Percentiles rank a stretch among this genome's conserved stretches.
These are phyloP conservation scores for Anguilla japonica DNA, from an alignment of 2,113 vertebrate species.

Conservation along the genomic window DNA sequence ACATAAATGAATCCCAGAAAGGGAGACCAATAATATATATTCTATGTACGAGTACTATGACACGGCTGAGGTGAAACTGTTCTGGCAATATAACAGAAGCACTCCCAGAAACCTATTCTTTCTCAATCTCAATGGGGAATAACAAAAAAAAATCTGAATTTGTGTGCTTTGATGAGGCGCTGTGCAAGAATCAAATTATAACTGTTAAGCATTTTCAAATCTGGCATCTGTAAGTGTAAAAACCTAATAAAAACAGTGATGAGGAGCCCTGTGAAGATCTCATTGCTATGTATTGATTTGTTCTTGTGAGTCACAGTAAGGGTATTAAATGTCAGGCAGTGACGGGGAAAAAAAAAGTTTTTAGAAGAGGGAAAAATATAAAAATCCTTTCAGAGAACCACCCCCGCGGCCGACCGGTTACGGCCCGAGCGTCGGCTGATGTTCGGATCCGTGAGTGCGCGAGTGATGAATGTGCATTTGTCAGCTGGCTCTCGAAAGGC, in stretches of 20 bases:
- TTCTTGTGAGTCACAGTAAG: not conserved
- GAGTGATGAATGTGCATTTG: not conserved
- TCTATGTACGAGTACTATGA: not conserved
- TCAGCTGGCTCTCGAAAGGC: not conserved
- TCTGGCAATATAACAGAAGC: not conserved
- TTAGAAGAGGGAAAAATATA: not conserved
- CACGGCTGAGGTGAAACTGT: not conserved
- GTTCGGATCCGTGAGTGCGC: not conserved
- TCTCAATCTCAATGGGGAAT: not conserved
- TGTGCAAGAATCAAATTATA: constrained; percentile 39
- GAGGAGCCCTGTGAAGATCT: constrained; percentile 43
- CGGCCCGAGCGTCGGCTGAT: not conserved
- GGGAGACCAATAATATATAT: not conserved
- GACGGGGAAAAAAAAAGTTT: not conserved
- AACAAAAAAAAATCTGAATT: not conserved
- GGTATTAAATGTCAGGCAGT: constrained; percentile 2
- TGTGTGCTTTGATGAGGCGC: constrained; percentile 30
- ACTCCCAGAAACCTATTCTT: not conserved
- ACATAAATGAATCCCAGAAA: too few relatives aligned
- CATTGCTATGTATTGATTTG: constrained; percentile 6
- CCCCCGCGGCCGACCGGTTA: not conserved
- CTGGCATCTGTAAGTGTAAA: constrained; percentile 41
- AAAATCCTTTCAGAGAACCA: not conserved
- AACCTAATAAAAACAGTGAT: constrained; percentile 49
- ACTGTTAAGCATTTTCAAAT: constrained; percentile 47